Evolutionary conservation across 2,888 invertebrate species (phyloP), one percentile per base, ranked within the genome.

Genomic region (Drosophila subquinaria): DNA sequence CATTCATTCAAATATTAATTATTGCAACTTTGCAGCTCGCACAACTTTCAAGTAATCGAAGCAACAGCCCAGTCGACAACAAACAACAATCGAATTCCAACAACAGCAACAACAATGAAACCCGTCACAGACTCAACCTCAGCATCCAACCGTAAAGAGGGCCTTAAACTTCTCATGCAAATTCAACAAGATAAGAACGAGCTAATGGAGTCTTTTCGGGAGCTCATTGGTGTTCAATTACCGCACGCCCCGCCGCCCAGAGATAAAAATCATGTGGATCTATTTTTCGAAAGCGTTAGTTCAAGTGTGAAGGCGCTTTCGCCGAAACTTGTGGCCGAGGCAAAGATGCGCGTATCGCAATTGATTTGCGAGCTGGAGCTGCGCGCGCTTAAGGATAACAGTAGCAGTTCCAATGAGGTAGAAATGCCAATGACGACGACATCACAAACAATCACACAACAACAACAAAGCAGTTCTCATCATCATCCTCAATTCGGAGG

Each of bases 171-270:
- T 0, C 51, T 77, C 9, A 77, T 77, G 79, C 79, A 77, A 76
- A 68, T 78, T 13, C 78, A 72, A 47, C 80, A 72, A 13, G 51
- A 90, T 83, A 92, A 92, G 57, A 92, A 87, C 51, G 92, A 92
- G 35, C 55, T 92, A 0, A 90, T 90, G 89, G 88, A 92, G 35
- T 91, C 92, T 4, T 92, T 92, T 45, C 90, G 91, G n/a, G 92
- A 92, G 45, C 77, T 92, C 3, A 91, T 91, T 79, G 81, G 90
- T n/a, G 69, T 70, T 52, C 82, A 83, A 23, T 30, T 76, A 2
- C 65, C 67, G 8, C 77, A 69, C 8, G 68, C 64, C 4, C 27
- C 63, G 13, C 42, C 76, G 0, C 72, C 62, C 38, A 86, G 74
- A 65, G 91, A 85, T 30, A 89, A 89, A 47, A 92, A 92, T 61